phyloP scores from a whole-genome alignment of 2,797 vertebrate species.

The Luscinia megarhynchos region DNA sequence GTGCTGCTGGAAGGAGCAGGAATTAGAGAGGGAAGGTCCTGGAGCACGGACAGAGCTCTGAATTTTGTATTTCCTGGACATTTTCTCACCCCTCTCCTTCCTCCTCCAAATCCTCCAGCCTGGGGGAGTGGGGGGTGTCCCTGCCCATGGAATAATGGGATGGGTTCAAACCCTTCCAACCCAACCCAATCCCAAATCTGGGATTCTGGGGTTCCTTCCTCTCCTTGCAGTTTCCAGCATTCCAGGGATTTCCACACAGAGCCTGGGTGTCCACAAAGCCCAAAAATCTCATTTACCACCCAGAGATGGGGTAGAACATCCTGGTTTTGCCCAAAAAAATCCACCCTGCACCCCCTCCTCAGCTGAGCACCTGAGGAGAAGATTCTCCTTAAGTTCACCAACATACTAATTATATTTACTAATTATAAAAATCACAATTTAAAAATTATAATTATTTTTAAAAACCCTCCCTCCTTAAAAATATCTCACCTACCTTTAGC shows the following conservation, averaged over 20 bases:
- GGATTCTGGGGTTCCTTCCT: neutral
- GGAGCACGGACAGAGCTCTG: neutral
- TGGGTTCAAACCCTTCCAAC: neutral
- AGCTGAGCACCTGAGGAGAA: fast-evolving
- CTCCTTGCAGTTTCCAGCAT: neutral
- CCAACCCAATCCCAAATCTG: neutral
- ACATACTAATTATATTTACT: neutral
- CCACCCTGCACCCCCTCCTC: neutral
- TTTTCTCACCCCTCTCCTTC: neutral
- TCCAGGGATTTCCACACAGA: neutral
- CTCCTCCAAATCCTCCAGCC: neutral
- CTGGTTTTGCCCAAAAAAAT: fast-evolving
- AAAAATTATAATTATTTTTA: neutral
- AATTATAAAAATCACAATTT: neutral
- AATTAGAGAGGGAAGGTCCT: neutral
- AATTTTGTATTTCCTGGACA: neutral
- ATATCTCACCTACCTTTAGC: neutral
- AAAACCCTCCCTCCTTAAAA: neutral
- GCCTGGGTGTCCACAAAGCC: neutral
- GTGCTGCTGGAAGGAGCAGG: neutral
- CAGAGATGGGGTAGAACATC: fast-evolving
- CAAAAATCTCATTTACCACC: neutral
- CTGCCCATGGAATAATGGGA: neutral
- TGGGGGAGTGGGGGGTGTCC: neutral
- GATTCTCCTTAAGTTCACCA: neutral